Percentiles rank a stretch among this genome's conserved stretches.
phyloP scores from a whole-genome alignment of 2,888 invertebrate genomes.

The Endomychus coccineus region DNA sequence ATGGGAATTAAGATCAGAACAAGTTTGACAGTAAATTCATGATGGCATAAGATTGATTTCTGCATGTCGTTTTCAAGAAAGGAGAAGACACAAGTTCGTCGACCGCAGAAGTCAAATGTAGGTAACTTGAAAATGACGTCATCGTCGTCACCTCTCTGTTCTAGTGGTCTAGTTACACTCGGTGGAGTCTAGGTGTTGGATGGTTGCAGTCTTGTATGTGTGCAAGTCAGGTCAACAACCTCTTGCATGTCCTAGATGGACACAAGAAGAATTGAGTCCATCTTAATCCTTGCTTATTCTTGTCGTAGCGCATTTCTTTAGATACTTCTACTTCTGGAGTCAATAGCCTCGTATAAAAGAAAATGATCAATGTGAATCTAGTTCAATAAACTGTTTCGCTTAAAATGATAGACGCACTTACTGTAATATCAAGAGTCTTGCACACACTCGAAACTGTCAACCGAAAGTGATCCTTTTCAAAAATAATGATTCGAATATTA shows the following conservation, averaged over 20 bases:
- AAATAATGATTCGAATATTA: no score
- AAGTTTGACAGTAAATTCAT: slow-evolving; percentile 6
- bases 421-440: no score
- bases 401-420: no score
- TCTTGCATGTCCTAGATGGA: slow-evolving; percentile 32
- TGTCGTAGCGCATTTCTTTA: slow-evolving; percentile 13
- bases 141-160: slow-evolving; percentile 43
- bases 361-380: slow-evolving; percentile 13
- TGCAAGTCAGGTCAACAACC: slow-evolving; percentile 14
- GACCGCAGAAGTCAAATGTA: slow-evolving; percentile 36
- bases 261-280: slow-evolving; percentile 35
- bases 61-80: slow-evolving; percentile 17
- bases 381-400: slow-evolving; percentile 13
- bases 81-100: slow-evolving; percentile 29
- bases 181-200: slow-evolving; percentile 17
- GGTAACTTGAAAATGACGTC: slow-evolving; percentile 44
- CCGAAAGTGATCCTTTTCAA: no score
- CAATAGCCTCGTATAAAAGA: slow-evolving; percentile 14
- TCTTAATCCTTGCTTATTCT: slow-evolving; percentile 23
- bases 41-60: slow-evolving; percentile 10
- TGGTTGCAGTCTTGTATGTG: slow-evolving; percentile 12
- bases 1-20: no score
- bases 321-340: slow-evolving; percentile 7
- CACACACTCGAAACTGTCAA: no score
- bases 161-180: slow-evolving; percentile 41